Conservation (phyloP, 2,113 vertebrate species). For the Notiomystis cincta region DNA sequence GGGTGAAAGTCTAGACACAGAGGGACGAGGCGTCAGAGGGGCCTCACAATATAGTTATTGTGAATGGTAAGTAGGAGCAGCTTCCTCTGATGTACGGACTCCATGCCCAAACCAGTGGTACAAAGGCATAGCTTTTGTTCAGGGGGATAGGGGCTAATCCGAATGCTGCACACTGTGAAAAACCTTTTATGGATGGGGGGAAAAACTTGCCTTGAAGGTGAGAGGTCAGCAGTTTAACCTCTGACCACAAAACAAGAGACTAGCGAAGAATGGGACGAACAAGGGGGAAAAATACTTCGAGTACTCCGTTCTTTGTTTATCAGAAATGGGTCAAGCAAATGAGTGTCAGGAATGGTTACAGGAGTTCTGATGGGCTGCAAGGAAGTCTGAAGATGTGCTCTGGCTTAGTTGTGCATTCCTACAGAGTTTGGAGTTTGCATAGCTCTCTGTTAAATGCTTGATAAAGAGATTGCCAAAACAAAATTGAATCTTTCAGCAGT, state of each 20-base stretch:
- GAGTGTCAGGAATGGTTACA: constrained; percentile 64
- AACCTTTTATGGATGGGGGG: constrained; percentile 81
- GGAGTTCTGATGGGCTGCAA: constrained; percentile 14
- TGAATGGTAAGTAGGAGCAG: constrained; percentile 86
- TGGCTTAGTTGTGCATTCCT: background rate
- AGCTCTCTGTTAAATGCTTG: background rate
- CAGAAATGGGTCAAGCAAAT: constrained; percentile 66
- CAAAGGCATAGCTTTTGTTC: constrained; percentile 92
- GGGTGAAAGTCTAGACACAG: constrained; percentile 89
- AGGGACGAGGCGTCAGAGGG: constrained; percentile 74
- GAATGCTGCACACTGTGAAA: constrained; percentile 86
- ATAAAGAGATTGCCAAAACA: background rate
- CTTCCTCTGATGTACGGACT: constrained; percentile 85
- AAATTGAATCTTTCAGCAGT: background rate
- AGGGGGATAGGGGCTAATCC: constrained; percentile 84
- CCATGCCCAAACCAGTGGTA: constrained; percentile 75
- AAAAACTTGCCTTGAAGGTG: constrained; percentile 83
- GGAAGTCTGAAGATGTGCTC: background rate
- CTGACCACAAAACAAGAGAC: constrained; percentile 81
- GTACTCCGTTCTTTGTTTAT: constrained; percentile 70
- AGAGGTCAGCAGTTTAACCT: constrained; percentile 97
- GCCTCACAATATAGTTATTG: constrained; percentile 85
- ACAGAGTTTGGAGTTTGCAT: background rate
- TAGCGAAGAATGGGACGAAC: constrained; percentile 56
- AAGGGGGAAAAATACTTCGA: constrained; percentile 55